Conservation (phyloP, 2,113 vertebrate species). For the Corythornis cristatus region DNA sequence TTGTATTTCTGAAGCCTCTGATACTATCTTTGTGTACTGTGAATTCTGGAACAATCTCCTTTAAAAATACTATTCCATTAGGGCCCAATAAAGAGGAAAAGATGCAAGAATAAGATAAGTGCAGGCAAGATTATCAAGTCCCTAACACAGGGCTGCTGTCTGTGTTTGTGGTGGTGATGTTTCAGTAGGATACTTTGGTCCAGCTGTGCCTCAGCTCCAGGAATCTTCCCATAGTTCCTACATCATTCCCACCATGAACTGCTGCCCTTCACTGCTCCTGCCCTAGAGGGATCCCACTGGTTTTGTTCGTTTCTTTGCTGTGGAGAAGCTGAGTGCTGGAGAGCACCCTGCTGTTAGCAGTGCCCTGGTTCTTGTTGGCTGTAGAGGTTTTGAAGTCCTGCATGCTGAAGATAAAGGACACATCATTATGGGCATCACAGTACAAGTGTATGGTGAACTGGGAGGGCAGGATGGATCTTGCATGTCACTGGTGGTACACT, state of each 20-base stretch:
- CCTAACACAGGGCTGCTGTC: neutral
- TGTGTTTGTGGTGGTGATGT: neutral
- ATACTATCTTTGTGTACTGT: neutral
- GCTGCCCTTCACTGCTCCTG: neutral
- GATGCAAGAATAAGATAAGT: constrained; percentile 1
- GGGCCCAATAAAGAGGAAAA: neutral
- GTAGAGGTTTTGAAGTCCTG: neutral
- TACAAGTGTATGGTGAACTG: neutral
- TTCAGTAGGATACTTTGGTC: neutral
- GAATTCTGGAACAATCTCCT: neutral
- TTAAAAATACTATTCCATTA: neutral
- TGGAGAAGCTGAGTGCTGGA: neutral
- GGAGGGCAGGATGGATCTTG: neutral
- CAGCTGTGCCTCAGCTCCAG: neutral
- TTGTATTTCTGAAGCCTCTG: constrained; percentile 1
- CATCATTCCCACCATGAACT: neutral
- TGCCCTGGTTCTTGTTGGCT: neutral
- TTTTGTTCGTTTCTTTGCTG: neutral
- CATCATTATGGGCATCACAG: neutral
- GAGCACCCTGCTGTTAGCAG: neutral
- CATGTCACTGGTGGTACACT: neutral
- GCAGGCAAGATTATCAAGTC: neutral
- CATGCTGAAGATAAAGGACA: neutral
- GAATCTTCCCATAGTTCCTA: neutral
- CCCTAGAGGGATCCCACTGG: neutral